These are phyloP conservation scores for Drosophila niveifrons DNA, from an alignment of 2,888 invertebrate genomes.

Conservation along the genomic window DNA sequence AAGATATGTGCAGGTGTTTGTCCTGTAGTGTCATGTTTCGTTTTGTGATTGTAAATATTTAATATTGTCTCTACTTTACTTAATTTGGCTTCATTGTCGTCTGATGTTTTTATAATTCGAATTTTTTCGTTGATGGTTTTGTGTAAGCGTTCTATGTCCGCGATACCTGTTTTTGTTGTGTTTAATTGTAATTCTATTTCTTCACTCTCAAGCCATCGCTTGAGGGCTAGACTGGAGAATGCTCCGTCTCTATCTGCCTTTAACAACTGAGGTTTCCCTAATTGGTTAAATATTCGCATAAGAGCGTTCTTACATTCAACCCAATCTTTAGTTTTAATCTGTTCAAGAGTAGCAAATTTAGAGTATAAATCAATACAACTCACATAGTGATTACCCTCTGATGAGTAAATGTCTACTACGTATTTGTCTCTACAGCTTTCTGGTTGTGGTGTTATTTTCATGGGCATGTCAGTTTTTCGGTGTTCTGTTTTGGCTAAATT, in stretches of 20 bases:
- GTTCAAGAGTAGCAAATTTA: conserved; percentile 1
- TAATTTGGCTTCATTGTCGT: conserved; percentile 2
- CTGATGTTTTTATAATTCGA: neutral
- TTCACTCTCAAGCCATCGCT: conserved; percentile 8
- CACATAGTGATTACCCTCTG: conserved; percentile 5
- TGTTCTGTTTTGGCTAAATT: neutral
- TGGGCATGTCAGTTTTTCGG: neutral
- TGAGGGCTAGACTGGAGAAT: conserved; percentile 8
- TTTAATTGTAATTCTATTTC: conserved; percentile 9
- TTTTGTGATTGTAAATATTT: conserved; percentile 1
- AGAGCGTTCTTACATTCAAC: neutral
- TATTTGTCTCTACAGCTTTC: conserved; percentile 2
- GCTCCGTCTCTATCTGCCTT: conserved; percentile 19
- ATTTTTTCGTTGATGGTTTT: neutral
- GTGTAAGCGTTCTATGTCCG: neutral
- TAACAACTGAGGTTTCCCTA: neutral
- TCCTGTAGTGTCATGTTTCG: conserved; percentile 8
- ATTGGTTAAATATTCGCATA: neutral
- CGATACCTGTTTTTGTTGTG: conserved; percentile 5
- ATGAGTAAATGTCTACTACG: conserved; percentile 8
- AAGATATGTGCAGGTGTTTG: conserved; percentile 6
- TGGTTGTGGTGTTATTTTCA: conserved; percentile 3
- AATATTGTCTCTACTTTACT: conserved; percentile 3
- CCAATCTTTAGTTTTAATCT: neutral
- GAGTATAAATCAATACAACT: neutral